Evolutionary conservation across 2,113 vertebrate species (phyloP), one percentile per base, ranked within the genome.

Genomic region (Chloebia gouldiae): DNA sequence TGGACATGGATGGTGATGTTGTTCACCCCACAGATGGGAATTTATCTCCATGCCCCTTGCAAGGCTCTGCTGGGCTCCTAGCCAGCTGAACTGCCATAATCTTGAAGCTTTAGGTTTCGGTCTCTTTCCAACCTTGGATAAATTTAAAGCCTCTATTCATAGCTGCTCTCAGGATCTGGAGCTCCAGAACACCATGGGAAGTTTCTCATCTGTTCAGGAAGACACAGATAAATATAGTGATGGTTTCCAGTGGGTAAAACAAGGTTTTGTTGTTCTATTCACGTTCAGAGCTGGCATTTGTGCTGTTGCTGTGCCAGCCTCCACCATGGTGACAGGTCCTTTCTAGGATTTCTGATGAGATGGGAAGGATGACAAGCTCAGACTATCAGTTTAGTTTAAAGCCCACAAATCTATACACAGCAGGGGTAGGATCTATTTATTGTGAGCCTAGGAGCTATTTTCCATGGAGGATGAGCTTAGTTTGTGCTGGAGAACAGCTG

Each of bases 181-280:
- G 92, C 76, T 95, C 83, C 84, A 91, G 93, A 95, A 95, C 81
- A 82, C 69, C 81, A 84, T 23, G 78, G 96, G 91, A 95, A 95
- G 89, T 40, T 81, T 92, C 70, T 95, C 83, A 82, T 93, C 91
- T 92, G 86, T 84, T 88, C 91, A 96, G 83, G 73, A 92, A 92
- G 92, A 84, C 76, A 47, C 73, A 82, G 90, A 86, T 75, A 93
- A 94, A 96, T 90, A 90, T 66, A 93, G 83, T 51, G 69, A 79
- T 85, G 73, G 65, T 28, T 96, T 96, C 84, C 20, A 25, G 81
- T 50, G 86, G 80, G 75, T 91, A 53, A 89, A 91, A 89, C 0
- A 21, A 87, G 90, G 61, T 66, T 94, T 94, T 97, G 81, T 91
- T 92, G 65, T 92, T 90, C 89, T 92, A 56, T 92, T 91, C 49